Evolutionary conservation across 2,113 vertebrate genomes (phyloP), one percentile per base, ranked within the genome.

Genomic region (Callopanchax toddi): DNA sequence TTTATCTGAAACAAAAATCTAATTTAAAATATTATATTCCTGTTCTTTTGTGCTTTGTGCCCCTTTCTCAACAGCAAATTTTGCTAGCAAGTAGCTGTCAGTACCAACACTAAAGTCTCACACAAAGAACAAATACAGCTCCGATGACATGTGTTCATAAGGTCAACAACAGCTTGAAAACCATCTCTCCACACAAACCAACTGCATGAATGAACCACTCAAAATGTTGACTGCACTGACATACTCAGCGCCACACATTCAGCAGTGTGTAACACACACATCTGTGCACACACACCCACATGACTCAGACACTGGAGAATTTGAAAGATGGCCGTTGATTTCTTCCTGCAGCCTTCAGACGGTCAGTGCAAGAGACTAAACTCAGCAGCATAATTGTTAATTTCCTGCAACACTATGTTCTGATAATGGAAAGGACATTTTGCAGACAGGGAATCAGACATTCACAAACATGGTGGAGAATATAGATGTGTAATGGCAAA

Each of bases 371-470:
- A 51, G 18, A 54, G 43, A 73, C 32, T 34, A 40, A 78, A 84
- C 74, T 80, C 60, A 64, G 62, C 49, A 64, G 45, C 75, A 60
- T 87, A 85, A 88, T 86, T 85, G 86, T 74, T 87, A 66, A 87
- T 86, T 86, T 88, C 79, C 84, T 80, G 66, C 52, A 62, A 25
- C 5, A 43, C 61, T 59, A 60, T 54, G 58, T 71, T 76, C 76
- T 43, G 67, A 32, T 55, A 66, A 88, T 45, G 48, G 57, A 76
- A 48, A 79, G 79, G 74, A 83, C 73, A 81, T 72, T 54, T 51
- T 52, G 20, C 18, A 74, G 71, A 67, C 43, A 22, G 43, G 50
- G 29, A 69, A 52, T 72, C 60, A 67, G 72, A 68, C 70, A 59
- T 12, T 61, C 67, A 52, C 25, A 67, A 39, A 60, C 52, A 68